A percentile compares a stretch with the other conserved stretches of the same genome.
Conservation (phyloP, 1,140 invertebrate species). For the Euglossa dilemma region DNA sequence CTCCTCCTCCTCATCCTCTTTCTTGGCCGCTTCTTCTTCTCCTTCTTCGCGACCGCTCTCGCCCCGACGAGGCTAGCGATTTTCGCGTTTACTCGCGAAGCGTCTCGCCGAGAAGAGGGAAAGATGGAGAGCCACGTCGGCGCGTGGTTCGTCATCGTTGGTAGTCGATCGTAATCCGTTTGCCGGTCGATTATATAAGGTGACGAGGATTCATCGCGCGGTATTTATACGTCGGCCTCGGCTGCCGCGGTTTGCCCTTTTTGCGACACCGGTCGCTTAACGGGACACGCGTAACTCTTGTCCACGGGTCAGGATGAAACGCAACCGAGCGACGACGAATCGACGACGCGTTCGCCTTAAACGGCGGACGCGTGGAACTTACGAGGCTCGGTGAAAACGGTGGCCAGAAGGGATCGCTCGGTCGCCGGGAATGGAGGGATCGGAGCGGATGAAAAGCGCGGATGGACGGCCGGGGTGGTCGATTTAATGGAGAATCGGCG, state of each 20-base stretch:
- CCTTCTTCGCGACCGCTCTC: neutral
- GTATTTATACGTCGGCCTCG: conserved; percentile 18
- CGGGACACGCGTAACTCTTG: conserved; percentile 25
- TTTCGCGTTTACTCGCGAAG: conserved; percentile 50
- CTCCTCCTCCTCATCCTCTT: neutral
- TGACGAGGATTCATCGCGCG: conserved; percentile 27
- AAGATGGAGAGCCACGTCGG: too few species aligned
- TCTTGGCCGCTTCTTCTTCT: conserved; percentile 44
- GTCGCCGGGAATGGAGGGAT: neutral
- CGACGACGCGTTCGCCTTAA: conserved; percentile 7
- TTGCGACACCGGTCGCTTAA: conserved; percentile 33
- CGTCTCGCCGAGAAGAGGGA: too few species aligned
- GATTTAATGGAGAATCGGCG: neutral
- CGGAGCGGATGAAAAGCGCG: neutral
- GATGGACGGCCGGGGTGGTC: too few species aligned
- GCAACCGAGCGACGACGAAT: neutral
- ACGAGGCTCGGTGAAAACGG: neutral
- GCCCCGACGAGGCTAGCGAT: conserved; percentile 15
- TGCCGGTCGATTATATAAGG: conserved; percentile 41
- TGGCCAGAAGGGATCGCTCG: neutral
- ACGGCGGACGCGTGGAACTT: conserved; percentile 23
- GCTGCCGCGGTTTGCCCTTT: neutral
- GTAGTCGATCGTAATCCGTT: conserved; percentile 39
- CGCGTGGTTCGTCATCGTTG: neutral
- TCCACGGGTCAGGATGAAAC: conserved; percentile 22